Percentiles rank a stretch among this genome's conserved stretches.
phyloP scores from a whole-genome alignment of 2,797 vertebrate species.

The Sardinella longiceps region DNA sequence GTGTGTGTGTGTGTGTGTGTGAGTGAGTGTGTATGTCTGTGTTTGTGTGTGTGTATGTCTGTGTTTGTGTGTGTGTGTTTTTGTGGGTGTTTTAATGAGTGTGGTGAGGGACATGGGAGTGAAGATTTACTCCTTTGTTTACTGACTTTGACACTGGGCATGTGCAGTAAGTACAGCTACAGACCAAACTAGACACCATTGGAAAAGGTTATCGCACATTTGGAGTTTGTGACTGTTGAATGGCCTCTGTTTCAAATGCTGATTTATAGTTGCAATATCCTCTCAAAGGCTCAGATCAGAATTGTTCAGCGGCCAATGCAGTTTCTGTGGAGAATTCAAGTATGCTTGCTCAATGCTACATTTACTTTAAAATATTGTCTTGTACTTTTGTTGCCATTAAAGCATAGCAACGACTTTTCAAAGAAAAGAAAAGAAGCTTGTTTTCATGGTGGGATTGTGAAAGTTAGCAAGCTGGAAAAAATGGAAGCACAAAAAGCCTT shows the following conservation, averaged over 20 bases:
- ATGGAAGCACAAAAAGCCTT: background rate
- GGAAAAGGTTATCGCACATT: background rate
- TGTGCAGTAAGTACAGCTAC: background rate
- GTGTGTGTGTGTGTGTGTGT: background rate
- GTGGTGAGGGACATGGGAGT: slow-evolving; percentile 5
- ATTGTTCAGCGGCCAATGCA: background rate
- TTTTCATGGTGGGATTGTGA: slow-evolving; percentile 1
- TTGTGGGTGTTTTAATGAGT: background rate
- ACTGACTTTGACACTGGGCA: slow-evolving; percentile 2
- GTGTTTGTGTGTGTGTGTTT: background rate
- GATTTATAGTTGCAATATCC: slow-evolving; percentile 7
- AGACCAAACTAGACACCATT: slow-evolving; percentile 1
- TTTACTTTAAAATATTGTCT: slow-evolving; percentile 4
- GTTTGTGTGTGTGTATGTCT: too few relatives aligned
- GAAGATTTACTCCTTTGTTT: slow-evolving; percentile 24
- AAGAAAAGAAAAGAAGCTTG: background rate
- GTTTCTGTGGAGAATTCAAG: slow-evolving; percentile 24
- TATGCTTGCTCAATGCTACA: slow-evolving; percentile 3
- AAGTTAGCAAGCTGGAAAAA: slow-evolving; percentile 6
- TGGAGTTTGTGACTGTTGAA: background rate
- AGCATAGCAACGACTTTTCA: background rate
- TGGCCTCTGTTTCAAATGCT: background rate
- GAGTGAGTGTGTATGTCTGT: background rate
- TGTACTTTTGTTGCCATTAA: background rate
- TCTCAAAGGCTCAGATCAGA: background rate